These are phyloP conservation scores for Notarius quadriscutis DNA, from an alignment of 2,113 vertebrate species.

Conservation along the genomic window DNA sequence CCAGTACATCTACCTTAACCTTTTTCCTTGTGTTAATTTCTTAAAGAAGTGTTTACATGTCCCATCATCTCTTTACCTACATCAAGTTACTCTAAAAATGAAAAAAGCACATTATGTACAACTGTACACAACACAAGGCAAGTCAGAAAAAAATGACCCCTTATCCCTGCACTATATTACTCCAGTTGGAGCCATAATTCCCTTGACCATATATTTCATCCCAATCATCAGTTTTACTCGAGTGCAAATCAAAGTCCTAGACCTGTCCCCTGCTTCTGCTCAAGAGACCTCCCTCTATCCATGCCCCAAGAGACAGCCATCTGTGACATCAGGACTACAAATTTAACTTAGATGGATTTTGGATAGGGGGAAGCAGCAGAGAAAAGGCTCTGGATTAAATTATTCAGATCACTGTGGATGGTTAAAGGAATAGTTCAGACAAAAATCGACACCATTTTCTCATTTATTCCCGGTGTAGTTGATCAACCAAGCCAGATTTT, in stretches of 20 bases:
- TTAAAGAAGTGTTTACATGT: neutral
- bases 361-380: neutral
- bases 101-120: neutral
- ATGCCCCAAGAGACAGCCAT: neutral
- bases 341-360: neutral
- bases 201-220: conserved; percentile 57
- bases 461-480: neutral
- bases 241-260: conserved; percentile 45
- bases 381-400: conserved; percentile 40
- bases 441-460: neutral
- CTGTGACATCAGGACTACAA: conserved; percentile 20
- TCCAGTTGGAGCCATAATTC: conserved; percentile 59
- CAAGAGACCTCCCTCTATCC: conserved; percentile 38
- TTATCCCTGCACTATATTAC: conserved; percentile 35
- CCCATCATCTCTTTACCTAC: neutral
- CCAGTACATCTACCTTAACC: neutral
- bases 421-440: neutral
- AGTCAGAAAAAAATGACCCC: conserved; percentile 62
- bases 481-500: neutral
- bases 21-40: neutral
- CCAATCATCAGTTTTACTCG: conserved; percentile 45
- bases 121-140: conserved; percentile 24
- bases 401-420: conserved; percentile 35
- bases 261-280: conserved; percentile 41
- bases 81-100: neutral